Percentiles rank a stretch among this genome's conserved stretches.
phyloP scores from a whole-genome alignment of 2,113 vertebrate species.

The Arenaria interpres region DNA sequence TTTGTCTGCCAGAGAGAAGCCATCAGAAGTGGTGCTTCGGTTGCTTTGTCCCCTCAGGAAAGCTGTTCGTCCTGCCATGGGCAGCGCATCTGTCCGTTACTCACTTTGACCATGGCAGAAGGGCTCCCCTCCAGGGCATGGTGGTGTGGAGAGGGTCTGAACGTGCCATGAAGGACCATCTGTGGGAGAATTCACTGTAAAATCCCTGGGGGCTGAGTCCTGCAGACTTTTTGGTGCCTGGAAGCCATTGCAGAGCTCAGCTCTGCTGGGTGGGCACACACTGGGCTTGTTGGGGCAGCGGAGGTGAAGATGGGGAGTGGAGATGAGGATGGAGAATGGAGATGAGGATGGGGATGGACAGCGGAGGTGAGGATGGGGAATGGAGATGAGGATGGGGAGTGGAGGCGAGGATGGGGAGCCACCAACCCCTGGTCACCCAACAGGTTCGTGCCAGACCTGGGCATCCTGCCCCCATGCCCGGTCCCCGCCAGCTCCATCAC shows the following conservation, averaged over 20 bases:
- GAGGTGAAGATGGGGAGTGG: background rate
- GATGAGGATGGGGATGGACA: too few relatives aligned
- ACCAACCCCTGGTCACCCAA: background rate
- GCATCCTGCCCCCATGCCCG: rapidly evolving
- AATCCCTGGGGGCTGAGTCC: rapidly evolving
- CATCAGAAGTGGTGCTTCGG: background rate
- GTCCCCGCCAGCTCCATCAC: background rate
- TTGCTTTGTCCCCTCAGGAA: rapidly evolving
- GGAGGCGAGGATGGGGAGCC: background rate
- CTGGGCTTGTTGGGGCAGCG: rapidly evolving
- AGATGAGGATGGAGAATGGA: too few relatives aligned
- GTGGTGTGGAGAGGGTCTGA: background rate
- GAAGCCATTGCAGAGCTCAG: background rate
- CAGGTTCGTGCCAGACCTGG: background rate
- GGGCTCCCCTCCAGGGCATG: rapidly evolving
- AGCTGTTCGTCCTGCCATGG: background rate
- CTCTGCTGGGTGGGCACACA: background rate
- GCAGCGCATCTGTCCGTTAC: background rate
- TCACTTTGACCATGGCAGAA: rapidly evolving
- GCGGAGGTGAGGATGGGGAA: background rate
- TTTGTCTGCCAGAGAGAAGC: background rate
- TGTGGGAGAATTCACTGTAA: background rate
- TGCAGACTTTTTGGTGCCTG: background rate
- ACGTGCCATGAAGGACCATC: rapidly evolving
- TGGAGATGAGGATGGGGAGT: too few relatives aligned